Evolutionary conservation across 2,113 vertebrate genomes (phyloP), one percentile per base, ranked within the genome.

Genomic region (Callipepla squamata): DNA sequence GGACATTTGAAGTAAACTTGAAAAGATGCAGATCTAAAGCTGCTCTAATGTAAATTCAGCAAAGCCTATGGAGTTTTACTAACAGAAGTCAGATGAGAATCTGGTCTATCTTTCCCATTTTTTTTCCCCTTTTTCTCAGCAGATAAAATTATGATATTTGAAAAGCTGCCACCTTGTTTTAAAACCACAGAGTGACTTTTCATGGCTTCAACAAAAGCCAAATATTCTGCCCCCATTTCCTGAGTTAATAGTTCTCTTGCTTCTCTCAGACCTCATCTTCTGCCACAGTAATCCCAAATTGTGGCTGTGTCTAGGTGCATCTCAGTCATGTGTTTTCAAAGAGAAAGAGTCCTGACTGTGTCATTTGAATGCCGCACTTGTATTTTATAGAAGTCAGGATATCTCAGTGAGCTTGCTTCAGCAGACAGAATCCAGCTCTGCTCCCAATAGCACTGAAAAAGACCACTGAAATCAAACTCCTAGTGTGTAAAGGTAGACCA

Each of bases 11-110:
- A 93, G 93, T 89, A 89, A 96, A 90, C 89, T 96, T 94, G 89
- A 95, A 96, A 96, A 94, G 94, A 93, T 90, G 89, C 92, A 93
- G 93, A 92, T 95, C 91, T 96, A 91, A 96, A 85, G 90, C 91
- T 70, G 66, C 82, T 90, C 70, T 88, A 90, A 85, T 92, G 89
- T 91, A 91, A 90, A 96, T 92, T 94, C 83, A 88, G 76, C 75
- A 73, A 92, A 93, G 94, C 85, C 94, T 83, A 92, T 87, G 65
- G 91, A 89, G 66, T 94, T 95, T 72, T 32, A 53, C 81, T 42
- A 94, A 74, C 69, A 74, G 34, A 92, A 93, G 92, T 82, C 89
- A 85, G 75, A 96, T 81, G 87, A 94, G 73, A 94, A 95, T 87
- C 84, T 67, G 87, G 40, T 87, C 74, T 36, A 42, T 74, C 4